phyloP scores from a whole-genome alignment of 2,113 vertebrate species.

The Aviceda subcristata region DNA sequence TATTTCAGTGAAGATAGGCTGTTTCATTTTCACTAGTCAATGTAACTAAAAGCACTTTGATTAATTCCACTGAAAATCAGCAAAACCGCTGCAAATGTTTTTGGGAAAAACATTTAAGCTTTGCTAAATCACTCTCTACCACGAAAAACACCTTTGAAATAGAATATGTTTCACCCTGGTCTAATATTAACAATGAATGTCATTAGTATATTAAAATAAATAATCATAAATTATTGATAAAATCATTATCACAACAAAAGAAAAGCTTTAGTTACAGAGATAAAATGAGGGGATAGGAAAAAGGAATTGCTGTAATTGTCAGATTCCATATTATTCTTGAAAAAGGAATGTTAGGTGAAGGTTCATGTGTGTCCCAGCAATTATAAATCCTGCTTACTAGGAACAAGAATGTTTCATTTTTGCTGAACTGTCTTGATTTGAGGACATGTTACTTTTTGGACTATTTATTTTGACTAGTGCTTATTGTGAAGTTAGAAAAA shows the following conservation, averaged over 20 bases:
- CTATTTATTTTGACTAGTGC: background rate
- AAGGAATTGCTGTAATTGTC: background rate
- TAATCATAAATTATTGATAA: conserved; percentile 22
- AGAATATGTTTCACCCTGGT: background rate
- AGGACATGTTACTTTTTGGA: background rate
- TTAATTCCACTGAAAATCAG: background rate
- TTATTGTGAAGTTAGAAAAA: background rate
- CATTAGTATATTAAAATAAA: background rate
- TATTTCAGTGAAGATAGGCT: background rate
- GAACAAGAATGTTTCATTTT: background rate
- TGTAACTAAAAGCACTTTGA: background rate
- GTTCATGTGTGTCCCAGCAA: background rate
- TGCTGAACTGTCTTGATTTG: background rate
- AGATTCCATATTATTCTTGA: background rate
- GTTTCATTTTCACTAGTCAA: background rate
- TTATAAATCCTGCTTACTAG: background rate
- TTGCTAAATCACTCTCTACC: background rate
- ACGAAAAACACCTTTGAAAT: background rate
- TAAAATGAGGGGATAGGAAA: background rate
- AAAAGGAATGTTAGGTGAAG: conserved; percentile 3
- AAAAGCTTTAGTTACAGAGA: background rate
- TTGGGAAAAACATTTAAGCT: background rate
- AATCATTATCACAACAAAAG: background rate
- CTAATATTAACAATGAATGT: background rate
- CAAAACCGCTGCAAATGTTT: background rate